A percentile compares a stretch with the other conserved stretches of the same genome.
These are phyloP conservation scores for Drosophila austrosaltans DNA, from an alignment of 2,888 invertebrate species.

Conservation along the genomic window DNA sequence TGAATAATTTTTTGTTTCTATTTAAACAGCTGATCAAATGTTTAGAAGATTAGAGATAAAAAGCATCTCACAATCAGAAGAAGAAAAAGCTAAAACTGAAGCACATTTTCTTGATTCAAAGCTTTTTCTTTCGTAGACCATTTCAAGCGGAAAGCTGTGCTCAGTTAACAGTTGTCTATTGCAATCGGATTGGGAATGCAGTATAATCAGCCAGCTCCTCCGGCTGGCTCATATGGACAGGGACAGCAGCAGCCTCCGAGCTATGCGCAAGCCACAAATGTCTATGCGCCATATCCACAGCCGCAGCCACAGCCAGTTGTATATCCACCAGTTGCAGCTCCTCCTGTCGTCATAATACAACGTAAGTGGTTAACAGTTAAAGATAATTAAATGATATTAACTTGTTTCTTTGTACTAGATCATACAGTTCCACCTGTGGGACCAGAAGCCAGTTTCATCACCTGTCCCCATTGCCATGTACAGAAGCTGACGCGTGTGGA, in stretches of 20 bases:
- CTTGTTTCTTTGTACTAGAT: slow-evolving; percentile 51
- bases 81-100: neutral
- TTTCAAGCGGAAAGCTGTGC: neutral
- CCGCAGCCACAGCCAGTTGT: slow-evolving; percentile 27
- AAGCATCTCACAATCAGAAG: neutral
- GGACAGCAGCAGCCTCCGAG: slow-evolving; percentile 66
- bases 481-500: slow-evolving; percentile 79
- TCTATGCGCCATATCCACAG: slow-evolving; percentile 22
- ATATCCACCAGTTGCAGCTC: neutral
- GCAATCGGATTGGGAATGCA: slow-evolving; percentile 29
- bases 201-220: slow-evolving; percentile 34
- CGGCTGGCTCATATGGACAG: slow-evolving; percentile 32
- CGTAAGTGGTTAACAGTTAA: slow-evolving; percentile 63
- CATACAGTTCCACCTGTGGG: slow-evolving; percentile 70
- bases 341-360: slow-evolving; percentile 79
- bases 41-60: neutral
- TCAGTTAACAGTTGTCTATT: slow-evolving; percentile 19
- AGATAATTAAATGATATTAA: neutral
- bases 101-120: neutral
- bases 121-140: neutral
- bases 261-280: slow-evolving; percentile 78
- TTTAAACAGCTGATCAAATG: neutral
- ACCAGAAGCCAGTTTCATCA: slow-evolving; percentile 74
- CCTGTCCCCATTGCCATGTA: slow-evolving; percentile 80
- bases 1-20: neutral